phyloP scores from a whole-genome alignment of 2,888 invertebrate species.

The Lithophane ornitopus region DNA sequence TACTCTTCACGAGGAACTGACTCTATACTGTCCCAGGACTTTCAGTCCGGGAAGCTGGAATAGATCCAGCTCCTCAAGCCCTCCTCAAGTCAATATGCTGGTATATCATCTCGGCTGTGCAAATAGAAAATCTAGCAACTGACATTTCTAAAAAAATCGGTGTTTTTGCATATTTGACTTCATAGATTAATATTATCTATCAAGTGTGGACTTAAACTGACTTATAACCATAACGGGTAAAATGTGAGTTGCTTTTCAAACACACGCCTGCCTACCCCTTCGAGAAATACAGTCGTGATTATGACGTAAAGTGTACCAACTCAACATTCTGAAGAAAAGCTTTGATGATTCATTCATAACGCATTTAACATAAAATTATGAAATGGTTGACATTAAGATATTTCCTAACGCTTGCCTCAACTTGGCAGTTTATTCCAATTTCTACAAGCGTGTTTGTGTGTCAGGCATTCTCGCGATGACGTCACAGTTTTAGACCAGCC shows the following conservation, averaged over 20 bases:
- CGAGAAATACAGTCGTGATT: neutral
- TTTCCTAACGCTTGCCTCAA: constrained; percentile 52
- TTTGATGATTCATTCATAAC: constrained; percentile 52
- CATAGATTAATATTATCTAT: too few relatives aligned
- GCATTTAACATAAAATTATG: constrained; percentile 55
- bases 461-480: constrained; percentile 54
- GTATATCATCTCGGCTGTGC: too few relatives aligned
- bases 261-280: neutral
- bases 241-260: neutral
- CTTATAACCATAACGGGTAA: too few relatives aligned
- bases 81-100: too few relatives aligned
- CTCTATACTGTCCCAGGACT: neutral
- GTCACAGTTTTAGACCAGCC: constrained; percentile 59
- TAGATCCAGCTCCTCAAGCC: too few relatives aligned
- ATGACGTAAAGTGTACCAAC: neutral
- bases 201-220: too few relatives aligned
- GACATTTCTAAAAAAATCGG: too few relatives aligned
- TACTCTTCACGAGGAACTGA: neutral
- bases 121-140: too few relatives aligned
- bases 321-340: neutral
- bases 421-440: constrained; percentile 55
- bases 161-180: too few relatives aligned
- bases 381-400: constrained; percentile 60
- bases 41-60: neutral
- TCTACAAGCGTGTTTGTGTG: constrained; percentile 66